These are phyloP conservation scores for Pygoscelis antarcticus DNA, from an alignment of 2,113 vertebrate genomes.

Conservation along the genomic window DNA sequence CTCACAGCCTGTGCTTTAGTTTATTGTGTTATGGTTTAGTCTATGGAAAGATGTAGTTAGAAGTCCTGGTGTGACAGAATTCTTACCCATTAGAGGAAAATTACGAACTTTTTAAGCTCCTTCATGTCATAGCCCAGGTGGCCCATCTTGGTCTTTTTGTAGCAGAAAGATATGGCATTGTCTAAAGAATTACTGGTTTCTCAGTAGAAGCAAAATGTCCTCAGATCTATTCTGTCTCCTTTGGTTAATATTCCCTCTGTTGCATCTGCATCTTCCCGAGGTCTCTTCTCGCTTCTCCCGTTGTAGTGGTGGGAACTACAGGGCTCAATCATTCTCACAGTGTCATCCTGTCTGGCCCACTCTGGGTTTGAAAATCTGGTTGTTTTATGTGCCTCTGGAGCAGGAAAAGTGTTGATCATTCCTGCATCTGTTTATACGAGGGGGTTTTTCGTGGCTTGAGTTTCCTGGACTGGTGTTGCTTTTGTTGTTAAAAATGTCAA, in stretches of 20 bases:
- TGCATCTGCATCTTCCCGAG: slow-evolving; percentile 8
- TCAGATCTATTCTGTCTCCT: neutral
- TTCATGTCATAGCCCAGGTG: neutral
- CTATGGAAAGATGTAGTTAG: neutral
- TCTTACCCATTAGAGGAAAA: neutral
- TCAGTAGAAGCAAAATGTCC: neutral
- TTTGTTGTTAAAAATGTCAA: slow-evolving; percentile 69
- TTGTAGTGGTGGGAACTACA: slow-evolving; percentile 43
- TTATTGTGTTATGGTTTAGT: neutral
- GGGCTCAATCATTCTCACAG: slow-evolving; percentile 61
- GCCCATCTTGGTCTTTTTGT: neutral
- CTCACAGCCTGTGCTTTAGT: neutral
- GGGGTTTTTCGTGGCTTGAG: neutral
- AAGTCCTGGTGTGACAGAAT: neutral
- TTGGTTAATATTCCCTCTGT: neutral
- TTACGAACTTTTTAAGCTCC: neutral
- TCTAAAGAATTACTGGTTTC: neutral
- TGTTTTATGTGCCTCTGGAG: slow-evolving; percentile 61
- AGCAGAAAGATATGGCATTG: neutral
- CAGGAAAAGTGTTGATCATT: slow-evolving; percentile 70
- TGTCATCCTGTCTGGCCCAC: slow-evolving; percentile 63
- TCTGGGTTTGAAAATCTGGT: slow-evolving; percentile 44
- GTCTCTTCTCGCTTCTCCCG: neutral
- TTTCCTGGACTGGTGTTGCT: slow-evolving; percentile 60
- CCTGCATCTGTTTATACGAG: slow-evolving; percentile 58